phyloP scores from a whole-genome alignment of 1,140 invertebrate genomes.

The Brachionus paranguensis region DNA sequence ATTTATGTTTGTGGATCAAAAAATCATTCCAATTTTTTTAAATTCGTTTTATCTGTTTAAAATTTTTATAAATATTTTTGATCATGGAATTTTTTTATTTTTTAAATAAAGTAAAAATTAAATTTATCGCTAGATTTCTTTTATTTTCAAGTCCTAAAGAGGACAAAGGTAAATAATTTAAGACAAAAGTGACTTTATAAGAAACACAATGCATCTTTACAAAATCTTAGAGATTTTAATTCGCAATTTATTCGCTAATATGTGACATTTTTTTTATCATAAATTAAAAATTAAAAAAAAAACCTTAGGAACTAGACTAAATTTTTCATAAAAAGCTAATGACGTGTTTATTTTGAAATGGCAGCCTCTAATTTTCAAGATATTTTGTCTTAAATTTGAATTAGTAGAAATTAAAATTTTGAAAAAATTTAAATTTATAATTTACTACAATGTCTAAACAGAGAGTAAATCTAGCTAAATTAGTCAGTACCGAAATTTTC shows the following conservation, averaged over 20 bases:
- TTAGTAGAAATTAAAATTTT: background rate
- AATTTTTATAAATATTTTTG: too few species aligned
- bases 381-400: background rate
- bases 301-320: background rate
- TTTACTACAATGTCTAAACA: conserved; percentile 19
- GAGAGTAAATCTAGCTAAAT: background rate
- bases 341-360: conserved; percentile 24
- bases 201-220: background rate
- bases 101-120: too few species aligned
- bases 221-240: background rate
- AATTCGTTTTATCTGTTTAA: too few species aligned
- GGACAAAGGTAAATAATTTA: too few species aligned
- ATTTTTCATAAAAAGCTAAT: background rate
- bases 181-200: too few species aligned
- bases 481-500: background rate
- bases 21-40: too few species aligned
- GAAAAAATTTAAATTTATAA: background rate
- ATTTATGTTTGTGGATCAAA: too few species aligned
- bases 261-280: background rate
- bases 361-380: background rate
- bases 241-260: background rate
- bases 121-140: too few species aligned
- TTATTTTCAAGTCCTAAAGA: too few species aligned
- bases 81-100: too few species aligned
- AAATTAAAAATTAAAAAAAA: background rate